Percentiles rank a stretch among this genome's conserved stretches.
phyloP scores from a whole-genome alignment of 2,797 vertebrate genomes.

The Novumbra hubbsi region DNA sequence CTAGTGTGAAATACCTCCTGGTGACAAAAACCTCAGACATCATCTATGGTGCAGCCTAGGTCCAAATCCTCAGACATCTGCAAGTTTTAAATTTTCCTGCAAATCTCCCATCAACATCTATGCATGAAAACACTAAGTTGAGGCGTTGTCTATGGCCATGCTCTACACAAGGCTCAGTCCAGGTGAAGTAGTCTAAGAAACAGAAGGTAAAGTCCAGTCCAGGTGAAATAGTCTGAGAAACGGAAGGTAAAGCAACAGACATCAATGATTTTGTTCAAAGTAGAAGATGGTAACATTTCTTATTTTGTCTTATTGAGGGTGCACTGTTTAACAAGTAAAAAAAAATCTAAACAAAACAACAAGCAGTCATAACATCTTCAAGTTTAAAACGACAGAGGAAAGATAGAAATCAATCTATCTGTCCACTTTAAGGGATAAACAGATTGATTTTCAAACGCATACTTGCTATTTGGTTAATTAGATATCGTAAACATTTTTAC shows the following conservation, averaged over 20 bases:
- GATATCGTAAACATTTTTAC: slow-evolving; percentile 80
- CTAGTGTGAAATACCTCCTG: slow-evolving; percentile 19
- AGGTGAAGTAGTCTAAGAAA: slow-evolving; percentile 49
- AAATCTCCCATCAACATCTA: slow-evolving; percentile 14
- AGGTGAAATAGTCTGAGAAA: slow-evolving; percentile 34
- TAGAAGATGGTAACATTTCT: slow-evolving; percentile 8
- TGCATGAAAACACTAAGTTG: not conserved
- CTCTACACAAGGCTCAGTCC: slow-evolving; percentile 54
- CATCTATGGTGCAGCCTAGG: slow-evolving; percentile 19
- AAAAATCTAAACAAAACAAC: slow-evolving; percentile 43
- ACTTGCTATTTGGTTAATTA: slow-evolving; percentile 80
- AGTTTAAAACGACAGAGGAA: slow-evolving; percentile 73
- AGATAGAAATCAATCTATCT: slow-evolving; percentile 61
- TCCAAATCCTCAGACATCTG: slow-evolving; percentile 19
- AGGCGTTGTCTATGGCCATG: slow-evolving; percentile 27
- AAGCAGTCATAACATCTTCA: slow-evolving; percentile 71
- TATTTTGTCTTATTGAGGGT: slow-evolving; percentile 52
- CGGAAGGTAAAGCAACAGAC: slow-evolving; percentile 27
- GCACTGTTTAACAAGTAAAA: slow-evolving; percentile 61
- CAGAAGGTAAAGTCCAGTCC: slow-evolving; percentile 50
- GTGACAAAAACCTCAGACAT: slow-evolving; percentile 6
- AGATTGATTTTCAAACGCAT: slow-evolving; percentile 65
- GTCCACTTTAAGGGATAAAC: slow-evolving; percentile 62
- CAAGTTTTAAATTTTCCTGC: slow-evolving; percentile 23
- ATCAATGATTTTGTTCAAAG: slow-evolving; percentile 24